Evolutionary conservation across 1,140 invertebrate genomes (phyloP), one percentile per base, ranked within the genome.

Genomic region (Calephelis nemesis): DNA sequence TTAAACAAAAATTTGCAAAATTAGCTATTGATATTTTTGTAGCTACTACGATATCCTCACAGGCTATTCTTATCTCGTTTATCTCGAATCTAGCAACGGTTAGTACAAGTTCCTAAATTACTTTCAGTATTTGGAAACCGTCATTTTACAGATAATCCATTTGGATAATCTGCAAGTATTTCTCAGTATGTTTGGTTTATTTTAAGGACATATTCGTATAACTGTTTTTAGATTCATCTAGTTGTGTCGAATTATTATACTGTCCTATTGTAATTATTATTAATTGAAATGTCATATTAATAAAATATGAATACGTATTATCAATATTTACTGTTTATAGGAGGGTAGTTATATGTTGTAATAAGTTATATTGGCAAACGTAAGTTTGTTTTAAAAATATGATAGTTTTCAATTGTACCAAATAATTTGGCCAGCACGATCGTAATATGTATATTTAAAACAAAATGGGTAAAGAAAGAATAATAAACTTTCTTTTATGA

Each of bases 81-180:
- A 47, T 47, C 65, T 70, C 69, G 69, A 70, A 68, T 72, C 52
- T 62, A 60, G 63, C 52, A 65, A 71, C 68, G 71, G 69, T 70
- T 69, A 73, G 68, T 74, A 79, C 81, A 86, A 88, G 88, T 90
- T 89, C 85, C 88, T 90, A 86, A 88, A 86, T 84, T 84, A 87
- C 83, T 79, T 84, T 84, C 87, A 89, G 87, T 90, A 90, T 90
- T 88, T 83, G 68, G 75, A 81, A 71, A 79, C 65, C 52, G 74
- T 72, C 74, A 63, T 66, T 69, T 69, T 64, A 52, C 19, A 54
- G 49, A 45, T 67, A 13, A 54, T 54, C 52, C 52, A 4, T 19
- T 19, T 9, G 52, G 52, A 54, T 54, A 9, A 13, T 54, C 52
- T 54, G 52, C 19, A 30, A 54, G 52, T 54, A 54, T 54, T 54